phyloP scores from a whole-genome alignment of 2,113 vertebrate genomes.

The Syrmaticus mikado region DNA sequence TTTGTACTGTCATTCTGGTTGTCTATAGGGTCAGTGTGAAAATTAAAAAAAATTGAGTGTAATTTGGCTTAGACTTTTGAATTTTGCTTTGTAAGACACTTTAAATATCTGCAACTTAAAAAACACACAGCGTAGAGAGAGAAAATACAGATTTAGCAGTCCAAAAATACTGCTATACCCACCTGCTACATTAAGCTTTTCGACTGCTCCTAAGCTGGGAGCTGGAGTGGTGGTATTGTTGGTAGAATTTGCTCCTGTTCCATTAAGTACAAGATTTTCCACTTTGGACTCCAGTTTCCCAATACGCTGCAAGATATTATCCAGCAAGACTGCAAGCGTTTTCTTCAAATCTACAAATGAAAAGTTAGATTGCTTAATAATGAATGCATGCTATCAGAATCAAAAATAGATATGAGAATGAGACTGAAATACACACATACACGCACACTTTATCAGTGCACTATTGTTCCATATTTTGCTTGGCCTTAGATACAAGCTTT shows the following conservation, averaged over 20 bases:
- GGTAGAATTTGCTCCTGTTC: conserved; percentile 90
- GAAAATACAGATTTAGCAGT: neutral
- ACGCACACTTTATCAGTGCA: neutral
- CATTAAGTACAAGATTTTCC: conserved; percentile 93
- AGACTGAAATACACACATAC: neutral
- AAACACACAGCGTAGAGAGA: neutral
- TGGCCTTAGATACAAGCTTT: neutral
- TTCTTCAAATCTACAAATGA: conserved; percentile 92
- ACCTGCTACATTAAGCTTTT: conserved; percentile 98
- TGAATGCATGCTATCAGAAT: neutral
- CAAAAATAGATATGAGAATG: neutral
- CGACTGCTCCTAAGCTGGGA: conserved; percentile 83
- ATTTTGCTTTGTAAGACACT: neutral
- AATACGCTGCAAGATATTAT: conserved; percentile 96
- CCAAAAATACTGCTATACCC: conserved; percentile 16
- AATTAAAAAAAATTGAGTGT: neutral
- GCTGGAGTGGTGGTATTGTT: conserved; percentile 85
- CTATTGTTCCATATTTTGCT: neutral
- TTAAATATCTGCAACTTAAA: neutral
- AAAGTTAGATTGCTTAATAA: conserved; percentile 26
- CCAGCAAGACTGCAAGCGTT: conserved; percentile 94
- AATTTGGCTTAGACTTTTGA: neutral
- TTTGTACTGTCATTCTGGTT: neutral
- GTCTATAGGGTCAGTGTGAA: neutral
- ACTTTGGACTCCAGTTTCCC: conserved; percentile 96